phyloP scores from a whole-genome alignment of 2,113 vertebrate species.

The Clarias gariepinus region DNA sequence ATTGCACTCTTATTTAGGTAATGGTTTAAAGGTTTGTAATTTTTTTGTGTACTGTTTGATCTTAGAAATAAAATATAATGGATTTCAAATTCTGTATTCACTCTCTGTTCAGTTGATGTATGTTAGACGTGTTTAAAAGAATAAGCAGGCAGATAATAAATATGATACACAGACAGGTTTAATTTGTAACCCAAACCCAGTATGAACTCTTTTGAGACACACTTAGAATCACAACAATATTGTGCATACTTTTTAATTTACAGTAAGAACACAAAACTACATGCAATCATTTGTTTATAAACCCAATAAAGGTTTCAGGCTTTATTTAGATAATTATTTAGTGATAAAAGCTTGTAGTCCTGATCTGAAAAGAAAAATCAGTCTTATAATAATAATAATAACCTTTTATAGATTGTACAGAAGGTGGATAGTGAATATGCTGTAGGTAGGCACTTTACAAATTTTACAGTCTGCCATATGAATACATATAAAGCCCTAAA shows the following conservation, averaged over 20 bases:
- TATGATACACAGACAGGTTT: neutral
- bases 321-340: no score
- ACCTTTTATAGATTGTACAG: neutral
- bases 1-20: neutral
- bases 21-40: neutral
- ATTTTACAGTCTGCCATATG: neutral
- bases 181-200: constrained; percentile 23
- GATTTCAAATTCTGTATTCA: neutral
- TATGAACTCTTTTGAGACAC: neutral
- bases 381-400: neutral
- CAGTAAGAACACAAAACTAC: neutral
- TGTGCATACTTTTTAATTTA: neutral
- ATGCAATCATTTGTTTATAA: no score
- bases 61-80: constrained; percentile 1
- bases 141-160: neutral
- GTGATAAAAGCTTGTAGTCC: neutral
- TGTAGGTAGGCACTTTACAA: neutral
- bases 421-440: no score
- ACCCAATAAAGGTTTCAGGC: no score
- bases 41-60: neutral
- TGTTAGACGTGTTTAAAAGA: neutral
- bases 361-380: neutral
- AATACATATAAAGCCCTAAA: neutral
- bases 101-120: neutral
- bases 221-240: neutral